Evolutionary conservation across 2,888 invertebrate species (phyloP), one percentile per base, ranked within the genome.

Genomic region (Entomobrya proxima): DNA sequence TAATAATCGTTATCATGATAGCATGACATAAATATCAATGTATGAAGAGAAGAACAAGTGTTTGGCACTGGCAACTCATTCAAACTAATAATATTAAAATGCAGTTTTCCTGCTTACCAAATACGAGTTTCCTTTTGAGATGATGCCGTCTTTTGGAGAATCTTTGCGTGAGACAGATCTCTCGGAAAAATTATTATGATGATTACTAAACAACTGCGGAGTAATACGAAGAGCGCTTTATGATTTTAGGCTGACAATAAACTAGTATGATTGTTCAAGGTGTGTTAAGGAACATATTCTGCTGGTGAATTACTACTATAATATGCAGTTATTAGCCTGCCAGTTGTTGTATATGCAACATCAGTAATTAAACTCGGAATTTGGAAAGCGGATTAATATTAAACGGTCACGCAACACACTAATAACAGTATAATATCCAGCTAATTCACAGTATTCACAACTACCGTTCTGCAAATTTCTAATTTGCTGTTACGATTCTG

Each of bases 281-380:
- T n/a, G n/a, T n/a, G n/a, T n/a, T n/a, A n/a, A n/a, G n/a, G n/a
- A n/a, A n/a, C n/a, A n/a, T n/a, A n/a, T n/a, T n/a, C n/a, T n/a
- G n/a, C 21, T 44, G 13, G 44, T 44, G 11, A 44, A 6, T 58
- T 55, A 21, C 32, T 30, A 4, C 9, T 32, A 61, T 15, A 32
- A 61, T n/a, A 1, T 3, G 21, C 9, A 18, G 18, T 55, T 55
- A 27, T 50, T 52, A 52, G 3, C 61, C 37, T 40, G 15, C 32
- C 21, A 52, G 11, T 72, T 15, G 18, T 47, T 21, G 27, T 7
- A 52, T 67, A 21, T 21, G 47, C 72, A 47, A 47, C 72, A 47
- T 27, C 32, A 47, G 78, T 78, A 78, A 78, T 78, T 78, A 78
- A 78, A 67, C 67, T 67, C 47, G 78, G 18, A 78, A 67, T 50